Base-by-base conservation (phyloP, 1,140 invertebrate genomes). In the Heterodera carotae region DNA sequence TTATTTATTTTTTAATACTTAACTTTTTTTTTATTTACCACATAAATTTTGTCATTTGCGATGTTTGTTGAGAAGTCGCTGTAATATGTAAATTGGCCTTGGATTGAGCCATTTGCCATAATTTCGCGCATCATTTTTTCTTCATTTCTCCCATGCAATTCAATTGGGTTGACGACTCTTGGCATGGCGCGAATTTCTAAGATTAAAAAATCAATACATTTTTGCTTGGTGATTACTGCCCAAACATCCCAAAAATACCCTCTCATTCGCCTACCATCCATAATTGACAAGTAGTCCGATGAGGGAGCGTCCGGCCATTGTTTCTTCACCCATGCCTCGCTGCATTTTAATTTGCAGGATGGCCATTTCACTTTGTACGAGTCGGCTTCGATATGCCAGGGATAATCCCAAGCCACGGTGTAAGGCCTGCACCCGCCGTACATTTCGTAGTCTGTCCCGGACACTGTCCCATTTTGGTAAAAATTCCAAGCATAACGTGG, bases 391-490 rank as follows among this genome's bases (percentile, higher is more conserved):
- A 18, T 12, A 12, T 53, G 10, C 18, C 18, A 18, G 10, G 4
- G 48, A 18, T 53, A 15, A 15, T 15, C 10, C 10, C 48, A 22
- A 15, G 25, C 12, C 25, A 34, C 27, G n/a, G 25, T 66, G 18
- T 64, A 74, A 15, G 71, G 71, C 36, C 39, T 74, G 10, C 71
- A 74, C 8, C 71, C 71, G 8, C 22, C 27, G 27, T 15, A 10
- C 60, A 56, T 48, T 25, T n/a, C 64, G 31, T 76, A 39, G 27
- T 76, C 43, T n/a, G 74, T 59, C 2, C 74, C 74, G 6, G 74
- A 33, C 5, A 76, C 59, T 43, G 56, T 62, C 3, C 48, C 64
- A 3, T 29, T 36, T 15, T 25, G 29, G 36, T 36, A 67, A 18
- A 53, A 76, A 10, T 66, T 33, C 60, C 60, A 76, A 2, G 74